These are phyloP conservation scores for Pheosia gnoma DNA, from an alignment of 2,888 invertebrate genomes.

Conservation along the genomic window DNA sequence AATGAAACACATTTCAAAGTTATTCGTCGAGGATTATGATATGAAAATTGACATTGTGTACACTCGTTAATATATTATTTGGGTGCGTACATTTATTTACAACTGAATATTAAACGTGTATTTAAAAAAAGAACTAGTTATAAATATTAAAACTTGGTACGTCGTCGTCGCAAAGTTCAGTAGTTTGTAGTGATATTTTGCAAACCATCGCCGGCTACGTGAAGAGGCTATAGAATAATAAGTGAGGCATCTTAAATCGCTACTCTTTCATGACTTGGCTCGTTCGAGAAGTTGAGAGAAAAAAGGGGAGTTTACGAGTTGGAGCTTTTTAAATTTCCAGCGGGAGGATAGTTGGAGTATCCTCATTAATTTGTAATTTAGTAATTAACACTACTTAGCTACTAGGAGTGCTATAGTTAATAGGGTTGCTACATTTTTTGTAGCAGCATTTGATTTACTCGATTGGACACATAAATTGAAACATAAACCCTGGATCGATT, in stretches of 20 bases:
- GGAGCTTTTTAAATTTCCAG: slow-evolving; percentile 41
- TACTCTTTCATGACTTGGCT: slow-evolving; percentile 18
- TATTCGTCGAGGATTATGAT: no score
- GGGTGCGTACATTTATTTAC: not conserved
- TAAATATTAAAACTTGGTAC: not conserved
- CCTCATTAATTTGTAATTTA: slow-evolving; percentile 44
- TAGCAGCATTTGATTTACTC: no score
- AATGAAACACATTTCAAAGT: no score
- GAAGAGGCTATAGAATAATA: not conserved
- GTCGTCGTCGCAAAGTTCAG: not conserved
- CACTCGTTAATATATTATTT: no score
- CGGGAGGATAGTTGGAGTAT: slow-evolving; percentile 28
- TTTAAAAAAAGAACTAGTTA: not conserved
- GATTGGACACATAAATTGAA: no score
- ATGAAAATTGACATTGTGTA: no score
- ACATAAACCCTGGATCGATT: no score
- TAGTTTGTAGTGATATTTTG: not conserved
- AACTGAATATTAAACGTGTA: not conserved
- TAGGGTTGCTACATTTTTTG: not conserved
- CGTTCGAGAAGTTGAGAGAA: slow-evolving; percentile 13
- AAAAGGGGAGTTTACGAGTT: slow-evolving; percentile 22
- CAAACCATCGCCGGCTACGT: not conserved
- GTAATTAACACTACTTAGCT: slow-evolving; percentile 38
- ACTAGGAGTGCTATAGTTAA: not conserved
- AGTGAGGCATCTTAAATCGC: not conserved